Evolutionary conservation across 2,113 vertebrate species (phyloP).

Genomic region (Nesoenas mayeri): DNA sequence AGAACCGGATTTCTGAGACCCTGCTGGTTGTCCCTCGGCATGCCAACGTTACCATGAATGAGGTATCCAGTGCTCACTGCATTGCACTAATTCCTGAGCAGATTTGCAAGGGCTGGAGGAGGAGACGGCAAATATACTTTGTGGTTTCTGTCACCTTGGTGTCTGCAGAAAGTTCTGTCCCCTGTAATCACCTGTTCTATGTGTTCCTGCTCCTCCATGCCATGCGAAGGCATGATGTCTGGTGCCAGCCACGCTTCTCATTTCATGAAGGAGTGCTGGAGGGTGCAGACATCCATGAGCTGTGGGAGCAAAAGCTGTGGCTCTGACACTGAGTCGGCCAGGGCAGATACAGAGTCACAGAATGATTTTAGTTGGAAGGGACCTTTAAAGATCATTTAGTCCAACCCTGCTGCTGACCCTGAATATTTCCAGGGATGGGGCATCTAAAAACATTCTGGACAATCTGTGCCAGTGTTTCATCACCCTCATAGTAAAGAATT

Average conservation of each 20-base stretch:
- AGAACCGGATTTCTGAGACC: background rate
- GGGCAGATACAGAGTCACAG: background rate
- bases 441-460: background rate
- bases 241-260: background rate
- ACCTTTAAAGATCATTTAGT: background rate
- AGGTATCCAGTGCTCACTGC: no score
- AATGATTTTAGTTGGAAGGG: background rate
- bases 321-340: background rate
- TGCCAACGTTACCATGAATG: accelerated
- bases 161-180: background rate
- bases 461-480: background rate
- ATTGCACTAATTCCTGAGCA: background rate
- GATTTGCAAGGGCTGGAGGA: background rate
- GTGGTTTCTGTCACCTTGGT: background rate
- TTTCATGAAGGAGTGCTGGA: background rate
- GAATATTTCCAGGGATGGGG: background rate
- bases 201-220: background rate
- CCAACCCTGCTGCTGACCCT: background rate
- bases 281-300: background rate
- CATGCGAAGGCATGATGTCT: background rate
- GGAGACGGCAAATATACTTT: accelerated
- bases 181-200: background rate
- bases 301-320: background rate
- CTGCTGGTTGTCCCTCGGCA: background rate
- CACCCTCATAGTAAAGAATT: background rate